Conservation (phyloP, 2,797 vertebrate genomes). For the Linurgus olivaceus region DNA sequence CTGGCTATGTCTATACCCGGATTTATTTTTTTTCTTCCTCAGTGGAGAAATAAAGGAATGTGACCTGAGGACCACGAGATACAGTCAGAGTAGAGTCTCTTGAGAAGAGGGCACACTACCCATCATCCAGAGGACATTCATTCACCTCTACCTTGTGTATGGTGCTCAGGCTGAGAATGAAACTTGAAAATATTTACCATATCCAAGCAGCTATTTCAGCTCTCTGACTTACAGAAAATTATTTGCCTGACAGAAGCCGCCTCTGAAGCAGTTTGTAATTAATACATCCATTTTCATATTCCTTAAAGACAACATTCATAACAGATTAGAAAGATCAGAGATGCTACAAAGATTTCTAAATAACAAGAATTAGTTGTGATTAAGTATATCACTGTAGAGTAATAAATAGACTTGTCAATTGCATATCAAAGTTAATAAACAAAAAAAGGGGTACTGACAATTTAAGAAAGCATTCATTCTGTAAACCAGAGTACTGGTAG, state of each 20-base stretch:
- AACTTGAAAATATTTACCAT: constrained; percentile 39
- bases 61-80: neutral
- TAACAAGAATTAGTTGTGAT: neutral
- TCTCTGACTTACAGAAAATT: constrained; percentile 49
- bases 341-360: neutral
- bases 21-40: neutral
- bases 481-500: neutral
- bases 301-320: constrained; percentile 44
- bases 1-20: neutral
- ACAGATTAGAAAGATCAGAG: constrained; percentile 36
- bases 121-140: neutral
- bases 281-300: constrained; percentile 54
- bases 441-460: neutral
- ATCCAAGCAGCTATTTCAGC: constrained; percentile 55
- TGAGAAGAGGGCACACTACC: neutral
- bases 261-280: constrained; percentile 67
- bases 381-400: neutral
- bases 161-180: neutral
- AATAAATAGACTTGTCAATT: constrained; percentile 1
- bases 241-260: constrained; percentile 4
- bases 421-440: neutral
- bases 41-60: neutral
- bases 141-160: neutral
- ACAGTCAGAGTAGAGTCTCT: neutral
- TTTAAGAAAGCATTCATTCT: neutral